These are phyloP conservation scores for Chiloscyllium plagiosum DNA, from an alignment of 2,113 vertebrate species.

Conservation along the genomic window DNA sequence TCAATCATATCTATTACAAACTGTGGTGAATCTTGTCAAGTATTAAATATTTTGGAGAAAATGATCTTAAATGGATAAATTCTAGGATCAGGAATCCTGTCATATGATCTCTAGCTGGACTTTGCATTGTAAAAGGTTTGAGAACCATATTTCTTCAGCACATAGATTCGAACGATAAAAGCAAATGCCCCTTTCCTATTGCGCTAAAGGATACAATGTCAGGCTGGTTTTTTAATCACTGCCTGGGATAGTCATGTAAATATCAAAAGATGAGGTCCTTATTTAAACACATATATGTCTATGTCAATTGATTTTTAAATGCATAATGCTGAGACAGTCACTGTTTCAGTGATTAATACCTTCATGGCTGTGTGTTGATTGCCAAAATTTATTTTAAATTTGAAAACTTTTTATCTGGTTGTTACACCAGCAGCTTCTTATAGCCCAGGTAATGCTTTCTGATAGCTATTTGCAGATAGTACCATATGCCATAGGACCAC, in stretches of 20 bases:
- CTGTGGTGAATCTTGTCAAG: too few species aligned
- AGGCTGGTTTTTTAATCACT: not conserved
- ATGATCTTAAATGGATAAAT: too few species aligned
- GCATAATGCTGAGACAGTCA: not conserved
- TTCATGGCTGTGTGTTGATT: not conserved
- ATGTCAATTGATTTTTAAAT: not conserved
- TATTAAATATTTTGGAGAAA: too few species aligned
- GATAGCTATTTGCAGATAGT: not conserved
- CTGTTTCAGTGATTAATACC: not conserved
- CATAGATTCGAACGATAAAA: not conserved
- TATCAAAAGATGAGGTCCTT: not conserved
- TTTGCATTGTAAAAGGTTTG: not conserved
- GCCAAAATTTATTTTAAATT: not conserved
- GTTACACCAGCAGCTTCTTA: not conserved
- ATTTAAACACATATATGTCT: not conserved
- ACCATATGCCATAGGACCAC: not conserved
- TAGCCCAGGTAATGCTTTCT: not conserved
- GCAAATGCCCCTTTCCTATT: not conserved
- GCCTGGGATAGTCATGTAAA: not conserved
- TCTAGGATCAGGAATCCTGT: too few species aligned
- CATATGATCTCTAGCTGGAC: too few species aligned
- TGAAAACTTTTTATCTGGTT: not conserved
- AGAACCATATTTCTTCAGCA: not conserved
- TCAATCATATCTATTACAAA: too few species aligned
- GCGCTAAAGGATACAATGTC: not conserved